Evolutionary conservation across 2,797 vertebrate genomes (phyloP).

Genomic region (Myotis myotis): DNA sequence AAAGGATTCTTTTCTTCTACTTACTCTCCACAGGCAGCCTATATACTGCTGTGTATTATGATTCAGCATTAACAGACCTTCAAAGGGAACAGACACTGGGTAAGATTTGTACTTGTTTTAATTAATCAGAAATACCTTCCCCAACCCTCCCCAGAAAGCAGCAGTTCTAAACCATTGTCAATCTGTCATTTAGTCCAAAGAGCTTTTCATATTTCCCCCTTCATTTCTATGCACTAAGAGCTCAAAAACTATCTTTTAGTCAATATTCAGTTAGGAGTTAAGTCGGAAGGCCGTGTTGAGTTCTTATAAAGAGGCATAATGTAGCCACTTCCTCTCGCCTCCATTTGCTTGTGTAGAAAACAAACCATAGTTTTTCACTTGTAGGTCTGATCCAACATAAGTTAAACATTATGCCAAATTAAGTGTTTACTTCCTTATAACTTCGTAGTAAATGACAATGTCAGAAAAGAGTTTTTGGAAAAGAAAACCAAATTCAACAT

Average conservation of each 20-base stretch:
- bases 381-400: background rate
- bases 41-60: background rate
- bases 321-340: background rate
- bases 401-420: constrained; percentile 39
- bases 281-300: background rate
- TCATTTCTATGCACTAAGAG: constrained; percentile 13
- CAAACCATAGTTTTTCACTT: constrained; percentile 33
- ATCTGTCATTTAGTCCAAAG: background rate
- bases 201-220: background rate
- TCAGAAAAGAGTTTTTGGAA: background rate
- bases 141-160: background rate
- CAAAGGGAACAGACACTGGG: background rate
- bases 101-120: constrained; percentile 25
- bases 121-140: constrained; percentile 24
- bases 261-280: constrained; percentile 67
- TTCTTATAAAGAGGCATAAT: background rate
- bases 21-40: background rate
- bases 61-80: constrained; percentile 11
- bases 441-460: background rate
- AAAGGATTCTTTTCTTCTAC: background rate
- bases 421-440: constrained; percentile 17
- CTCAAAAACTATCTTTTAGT: constrained; percentile 55
- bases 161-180: background rate
- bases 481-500: background rate
- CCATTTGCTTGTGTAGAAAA: constrained; percentile 20